phyloP scores from a whole-genome alignment of 2,888 invertebrate genomes.

The Synanthedon formicaeformis region DNA sequence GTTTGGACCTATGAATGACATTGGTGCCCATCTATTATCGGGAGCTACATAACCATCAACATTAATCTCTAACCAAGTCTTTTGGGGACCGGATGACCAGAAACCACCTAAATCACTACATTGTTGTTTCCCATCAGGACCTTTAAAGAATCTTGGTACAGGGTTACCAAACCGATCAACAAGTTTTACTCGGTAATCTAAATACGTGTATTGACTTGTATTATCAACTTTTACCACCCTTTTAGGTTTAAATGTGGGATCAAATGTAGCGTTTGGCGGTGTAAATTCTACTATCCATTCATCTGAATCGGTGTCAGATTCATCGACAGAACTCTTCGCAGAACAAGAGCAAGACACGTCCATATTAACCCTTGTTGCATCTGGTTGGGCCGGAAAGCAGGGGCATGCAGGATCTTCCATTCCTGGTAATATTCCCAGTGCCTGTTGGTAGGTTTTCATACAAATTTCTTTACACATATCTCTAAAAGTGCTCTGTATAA shows the following conservation, averaged over 20 bases:
- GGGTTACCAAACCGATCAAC: constrained; percentile 46
- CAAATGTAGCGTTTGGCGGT: constrained; percentile 49
- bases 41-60: constrained; percentile 49
- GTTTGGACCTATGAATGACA: constrained; percentile 40
- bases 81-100: constrained; percentile 33
- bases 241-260: constrained; percentile 36
- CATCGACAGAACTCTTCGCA: constrained; percentile 29
- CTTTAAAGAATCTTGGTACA: constrained; percentile 51
- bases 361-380: constrained; percentile 26
- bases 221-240: constrained; percentile 31
- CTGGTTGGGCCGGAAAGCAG: constrained; percentile 41
- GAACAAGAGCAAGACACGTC: constrained; percentile 55
- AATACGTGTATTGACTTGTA: constrained; percentile 43
- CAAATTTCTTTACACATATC: constrained; percentile 60
- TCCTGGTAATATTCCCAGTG: constrained; percentile 44
- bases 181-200: constrained; percentile 52
- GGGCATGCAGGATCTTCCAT: constrained; percentile 44
- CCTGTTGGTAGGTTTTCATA: constrained; percentile 56
- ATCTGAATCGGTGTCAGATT: constrained; percentile 52
- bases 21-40: constrained; percentile 52
- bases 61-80: constrained; percentile 56
- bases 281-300: constrained; percentile 63
- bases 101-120: constrained; percentile 63
- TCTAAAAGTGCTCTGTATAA: constrained; percentile 50
- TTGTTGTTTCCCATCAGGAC: constrained; percentile 50